phyloP scores from a whole-genome alignment of 2,113 vertebrate species.

The Siniperca chuatsi region DNA sequence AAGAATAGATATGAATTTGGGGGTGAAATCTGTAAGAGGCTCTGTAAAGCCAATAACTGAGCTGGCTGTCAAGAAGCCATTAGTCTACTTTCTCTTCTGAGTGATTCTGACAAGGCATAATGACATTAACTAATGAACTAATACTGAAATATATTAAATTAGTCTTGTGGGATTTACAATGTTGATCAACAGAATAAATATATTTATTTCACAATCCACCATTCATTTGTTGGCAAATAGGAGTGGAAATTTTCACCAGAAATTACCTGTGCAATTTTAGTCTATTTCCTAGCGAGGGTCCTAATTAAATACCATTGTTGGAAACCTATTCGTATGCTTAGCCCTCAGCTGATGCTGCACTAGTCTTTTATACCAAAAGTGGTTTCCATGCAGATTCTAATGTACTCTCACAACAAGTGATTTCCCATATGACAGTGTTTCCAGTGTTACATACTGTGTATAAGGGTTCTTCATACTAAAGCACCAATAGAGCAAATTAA shows the following conservation, averaged over 20 bases:
- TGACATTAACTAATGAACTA: slow-evolving; percentile 6
- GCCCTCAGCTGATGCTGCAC: slow-evolving; percentile 83
- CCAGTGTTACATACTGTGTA: slow-evolving; percentile 45
- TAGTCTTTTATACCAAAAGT: slow-evolving; percentile 83
- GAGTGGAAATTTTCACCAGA: slow-evolving; percentile 68
- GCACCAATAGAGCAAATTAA: not conserved
- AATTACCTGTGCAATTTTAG: slow-evolving; percentile 68
- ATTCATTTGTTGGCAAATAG: slow-evolving; percentile 27
- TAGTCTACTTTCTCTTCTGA: not conserved
- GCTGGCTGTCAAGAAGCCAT: slow-evolving; percentile 1
- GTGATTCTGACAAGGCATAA: slow-evolving; percentile 5
- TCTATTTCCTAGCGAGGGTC: slow-evolving; percentile 75
- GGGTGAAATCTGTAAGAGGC: slow-evolving; percentile 12
- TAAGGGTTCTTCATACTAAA: slow-evolving; percentile 17
- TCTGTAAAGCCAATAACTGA: slow-evolving; percentile 5
- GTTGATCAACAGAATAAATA: slow-evolving; percentile 10
- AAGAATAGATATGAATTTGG: slow-evolving; percentile 17
- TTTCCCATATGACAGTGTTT: slow-evolving; percentile 73
- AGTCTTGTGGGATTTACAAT: slow-evolving; percentile 24
- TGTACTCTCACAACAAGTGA: slow-evolving; percentile 81
- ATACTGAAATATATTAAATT: slow-evolving; percentile 30
- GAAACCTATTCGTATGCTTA: slow-evolving; percentile 76
- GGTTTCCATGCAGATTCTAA: slow-evolving; percentile 88
- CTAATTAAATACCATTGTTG: slow-evolving; percentile 84
- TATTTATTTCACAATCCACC: slow-evolving; percentile 1